A percentile compares a stretch with the other conserved stretches of the same genome.
phyloP scores from a whole-genome alignment of 2,113 vertebrate genomes.

The Rhea pennata region DNA sequence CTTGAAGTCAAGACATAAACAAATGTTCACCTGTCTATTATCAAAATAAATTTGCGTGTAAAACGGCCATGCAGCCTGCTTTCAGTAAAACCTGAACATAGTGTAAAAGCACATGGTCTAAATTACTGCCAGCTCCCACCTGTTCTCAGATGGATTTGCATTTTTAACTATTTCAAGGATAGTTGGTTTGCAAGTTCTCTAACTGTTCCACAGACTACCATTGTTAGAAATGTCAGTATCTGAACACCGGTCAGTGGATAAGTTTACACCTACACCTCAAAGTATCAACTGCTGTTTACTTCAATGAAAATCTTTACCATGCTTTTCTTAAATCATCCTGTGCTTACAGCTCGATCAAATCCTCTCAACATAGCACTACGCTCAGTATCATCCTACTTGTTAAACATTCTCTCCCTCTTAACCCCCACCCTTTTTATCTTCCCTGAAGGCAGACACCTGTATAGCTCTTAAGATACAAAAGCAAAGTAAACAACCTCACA shows the following conservation, averaged over 20 bases:
- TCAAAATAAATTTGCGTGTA: background rate
- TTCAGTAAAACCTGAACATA: background rate
- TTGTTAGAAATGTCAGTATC: background rate
- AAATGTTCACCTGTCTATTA: background rate
- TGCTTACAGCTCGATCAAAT: background rate
- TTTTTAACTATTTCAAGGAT: background rate
- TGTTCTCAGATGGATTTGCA: background rate
- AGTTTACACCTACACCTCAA: background rate
- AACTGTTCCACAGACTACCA: background rate
- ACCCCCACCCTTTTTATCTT: background rate
- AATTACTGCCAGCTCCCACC: background rate
- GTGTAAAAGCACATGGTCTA: background rate
- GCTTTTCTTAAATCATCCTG: background rate
- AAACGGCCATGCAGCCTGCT: background rate
- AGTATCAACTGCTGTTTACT: background rate
- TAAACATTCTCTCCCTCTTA: conserved; percentile 5
- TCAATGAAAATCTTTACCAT: background rate
- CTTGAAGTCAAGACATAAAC: background rate
- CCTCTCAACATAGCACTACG: background rate
- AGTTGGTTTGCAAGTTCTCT: background rate
- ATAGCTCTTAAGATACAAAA: background rate
- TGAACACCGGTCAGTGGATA: background rate
- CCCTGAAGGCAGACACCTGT: conserved; percentile 35
- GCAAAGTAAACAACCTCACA: conserved; percentile 42
- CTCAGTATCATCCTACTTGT: background rate